phyloP scores from a whole-genome alignment of 2,888 invertebrate genomes.

The Synanthedon tipuliformis region DNA sequence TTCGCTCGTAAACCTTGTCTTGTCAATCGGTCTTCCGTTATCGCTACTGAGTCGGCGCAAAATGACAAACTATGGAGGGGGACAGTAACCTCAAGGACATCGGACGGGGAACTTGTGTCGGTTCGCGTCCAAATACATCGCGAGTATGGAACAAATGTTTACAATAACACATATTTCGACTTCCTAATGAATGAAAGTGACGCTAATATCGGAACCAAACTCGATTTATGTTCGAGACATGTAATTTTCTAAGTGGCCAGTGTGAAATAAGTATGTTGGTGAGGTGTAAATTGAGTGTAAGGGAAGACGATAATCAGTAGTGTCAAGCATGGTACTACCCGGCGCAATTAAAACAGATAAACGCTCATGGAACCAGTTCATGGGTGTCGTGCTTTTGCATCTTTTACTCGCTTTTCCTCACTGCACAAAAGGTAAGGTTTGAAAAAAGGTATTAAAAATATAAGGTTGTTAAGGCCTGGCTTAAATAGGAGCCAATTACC shows the following conservation, averaged over 20 bases:
- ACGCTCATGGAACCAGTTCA: slow-evolving; percentile 54
- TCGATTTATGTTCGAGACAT: background rate
- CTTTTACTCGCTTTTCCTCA: slow-evolving; percentile 43
- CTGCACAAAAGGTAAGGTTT: slow-evolving; percentile 41
- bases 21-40: slow-evolving; percentile 1
- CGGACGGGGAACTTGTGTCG: slow-evolving; percentile 50
- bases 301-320: slow-evolving; percentile 31
- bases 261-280: background rate
- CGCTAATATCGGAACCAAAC: background rate
- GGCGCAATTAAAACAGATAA: slow-evolving; percentile 54
- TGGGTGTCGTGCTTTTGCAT: slow-evolving; percentile 49
- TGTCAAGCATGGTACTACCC: slow-evolving; percentile 54
- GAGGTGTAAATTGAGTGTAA: slow-evolving; percentile 2
- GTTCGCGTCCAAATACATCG: slow-evolving; percentile 37
- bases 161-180: slow-evolving; percentile 1
- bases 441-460: background rate
- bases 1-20: background rate
- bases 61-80: slow-evolving; percentile 53
- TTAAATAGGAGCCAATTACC: background rate
- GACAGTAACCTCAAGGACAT: slow-evolving; percentile 53
- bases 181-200: background rate
- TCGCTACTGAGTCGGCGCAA: slow-evolving; percentile 63
- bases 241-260: background rate
- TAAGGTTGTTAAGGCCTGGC: background rate
- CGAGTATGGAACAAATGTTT: slow-evolving; percentile 38